These are phyloP conservation scores for Dynastes hyllus DNA, from an alignment of 2,888 invertebrate genomes.

Conservation along the genomic window DNA sequence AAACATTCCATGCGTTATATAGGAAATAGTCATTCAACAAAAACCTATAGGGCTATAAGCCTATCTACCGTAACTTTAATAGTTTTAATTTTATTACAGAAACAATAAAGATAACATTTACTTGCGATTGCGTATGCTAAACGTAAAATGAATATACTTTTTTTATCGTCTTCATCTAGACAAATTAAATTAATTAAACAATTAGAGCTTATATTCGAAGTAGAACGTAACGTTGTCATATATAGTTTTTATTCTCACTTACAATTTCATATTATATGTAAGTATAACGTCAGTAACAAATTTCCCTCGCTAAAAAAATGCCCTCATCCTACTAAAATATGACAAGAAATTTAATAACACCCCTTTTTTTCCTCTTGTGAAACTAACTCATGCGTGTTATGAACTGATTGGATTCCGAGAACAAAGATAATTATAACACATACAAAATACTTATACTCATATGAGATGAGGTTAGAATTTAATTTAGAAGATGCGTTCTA, in stretches of 20 bases:
- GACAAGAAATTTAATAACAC: constrained; percentile 21
- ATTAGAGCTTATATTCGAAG: neutral
- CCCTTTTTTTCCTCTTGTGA: constrained; percentile 18
- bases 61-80: no score
- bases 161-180: no score
- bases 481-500: no score
- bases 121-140: no score
- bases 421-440: constrained; percentile 23
- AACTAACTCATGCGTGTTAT: constrained; percentile 27
- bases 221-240: no score
- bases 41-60: no score
- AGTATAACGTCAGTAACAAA: neutral
- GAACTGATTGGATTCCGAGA: constrained; percentile 25
- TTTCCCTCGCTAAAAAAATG: neutral
- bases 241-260: neutral
- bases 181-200: neutral
- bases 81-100: no score
- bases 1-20: no score
- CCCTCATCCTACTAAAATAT: neutral
- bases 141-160: no score
- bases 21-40: no score
- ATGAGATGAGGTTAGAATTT: no score
- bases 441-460: neutral
- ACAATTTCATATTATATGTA: neutral
- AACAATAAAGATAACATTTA: no score